phyloP scores from a whole-genome alignment of 35 echinoderm and acorn worm species.

The Heliocidaris tuberculata region DNA sequence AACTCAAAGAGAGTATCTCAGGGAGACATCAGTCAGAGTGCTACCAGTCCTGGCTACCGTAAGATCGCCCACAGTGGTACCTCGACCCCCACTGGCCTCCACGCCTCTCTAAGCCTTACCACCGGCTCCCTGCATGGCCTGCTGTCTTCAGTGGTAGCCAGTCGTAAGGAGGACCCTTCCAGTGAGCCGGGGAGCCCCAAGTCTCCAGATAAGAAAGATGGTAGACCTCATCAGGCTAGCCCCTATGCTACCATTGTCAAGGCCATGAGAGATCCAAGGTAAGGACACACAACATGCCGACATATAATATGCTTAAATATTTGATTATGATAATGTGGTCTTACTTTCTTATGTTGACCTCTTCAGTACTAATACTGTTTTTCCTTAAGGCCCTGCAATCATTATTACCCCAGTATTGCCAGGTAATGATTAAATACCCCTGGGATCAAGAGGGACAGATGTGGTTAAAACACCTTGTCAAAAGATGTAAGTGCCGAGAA shows the following conservation, averaged over 20 bases:
- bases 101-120: conserved; percentile 6
- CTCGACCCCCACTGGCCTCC: conserved; percentile 21
- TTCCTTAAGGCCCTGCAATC: not conserved
- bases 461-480: too few relatives aligned
- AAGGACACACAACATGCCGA: not conserved
- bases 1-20: not conserved
- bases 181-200: not conserved
- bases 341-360: not conserved
- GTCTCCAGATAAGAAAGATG: not conserved
- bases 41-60: conserved; percentile 15
- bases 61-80: conserved; percentile 25
- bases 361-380: not conserved
- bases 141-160: conserved; percentile 15
- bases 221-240: not conserved
- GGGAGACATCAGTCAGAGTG: not conserved
- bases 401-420: too few relatives aligned
- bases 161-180: not conserved
- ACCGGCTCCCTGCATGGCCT: not conserved
- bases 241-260: not conserved
- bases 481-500: too few relatives aligned
- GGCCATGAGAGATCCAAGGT: conserved; percentile 26
- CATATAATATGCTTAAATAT: too few relatives aligned
- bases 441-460: too few relatives aligned
- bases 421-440: too few relatives aligned
- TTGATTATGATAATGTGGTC: not conserved